phyloP scores from a whole-genome alignment of 2,888 invertebrate genomes.

The Falcaria lacertinaria region DNA sequence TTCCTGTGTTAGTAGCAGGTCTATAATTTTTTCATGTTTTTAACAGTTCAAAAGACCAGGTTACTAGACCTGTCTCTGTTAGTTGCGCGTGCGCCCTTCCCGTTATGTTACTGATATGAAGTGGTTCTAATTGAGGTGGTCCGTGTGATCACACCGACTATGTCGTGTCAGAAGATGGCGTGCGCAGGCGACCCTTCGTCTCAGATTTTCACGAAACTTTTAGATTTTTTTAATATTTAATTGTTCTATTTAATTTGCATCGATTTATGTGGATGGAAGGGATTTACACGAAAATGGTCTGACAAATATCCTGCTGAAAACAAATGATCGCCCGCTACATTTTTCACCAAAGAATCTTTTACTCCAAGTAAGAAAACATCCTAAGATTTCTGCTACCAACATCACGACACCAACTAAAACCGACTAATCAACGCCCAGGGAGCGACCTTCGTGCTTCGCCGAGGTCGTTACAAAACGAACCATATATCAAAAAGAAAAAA shows the following conservation, averaged over 20 bases:
- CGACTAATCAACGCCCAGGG: constrained; percentile 14
- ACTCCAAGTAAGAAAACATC: too few relatives aligned
- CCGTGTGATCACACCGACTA: constrained; percentile 46
- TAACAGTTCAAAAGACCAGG: constrained; percentile 25
- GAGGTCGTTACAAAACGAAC: constrained; percentile 48
- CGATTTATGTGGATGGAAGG: too few relatives aligned
- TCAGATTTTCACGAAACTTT: not conserved
- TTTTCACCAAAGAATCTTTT: too few relatives aligned
- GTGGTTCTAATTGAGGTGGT: constrained; percentile 28
- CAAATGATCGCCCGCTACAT: too few relatives aligned
- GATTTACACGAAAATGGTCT: too few relatives aligned
- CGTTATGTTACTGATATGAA: constrained; percentile 11
- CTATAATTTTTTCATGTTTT: constrained; percentile 54
- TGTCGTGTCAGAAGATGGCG: constrained; percentile 40
- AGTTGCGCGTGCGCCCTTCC: not conserved
- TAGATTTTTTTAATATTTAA: too few relatives aligned
- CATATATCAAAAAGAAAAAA: constrained; percentile 37
- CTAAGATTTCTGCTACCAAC: too few relatives aligned
- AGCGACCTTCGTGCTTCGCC: constrained; percentile 35
- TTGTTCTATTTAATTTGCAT: too few relatives aligned
- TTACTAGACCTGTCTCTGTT: constrained; percentile 19
- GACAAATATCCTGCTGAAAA: too few relatives aligned
- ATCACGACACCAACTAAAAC: constrained; percentile 3
- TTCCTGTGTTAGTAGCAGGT: constrained; percentile 38
- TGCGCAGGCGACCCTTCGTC: constrained; percentile 21